phyloP scores from a whole-genome alignment of 2,113 vertebrate species.

The Halcyon malimbica region DNA sequence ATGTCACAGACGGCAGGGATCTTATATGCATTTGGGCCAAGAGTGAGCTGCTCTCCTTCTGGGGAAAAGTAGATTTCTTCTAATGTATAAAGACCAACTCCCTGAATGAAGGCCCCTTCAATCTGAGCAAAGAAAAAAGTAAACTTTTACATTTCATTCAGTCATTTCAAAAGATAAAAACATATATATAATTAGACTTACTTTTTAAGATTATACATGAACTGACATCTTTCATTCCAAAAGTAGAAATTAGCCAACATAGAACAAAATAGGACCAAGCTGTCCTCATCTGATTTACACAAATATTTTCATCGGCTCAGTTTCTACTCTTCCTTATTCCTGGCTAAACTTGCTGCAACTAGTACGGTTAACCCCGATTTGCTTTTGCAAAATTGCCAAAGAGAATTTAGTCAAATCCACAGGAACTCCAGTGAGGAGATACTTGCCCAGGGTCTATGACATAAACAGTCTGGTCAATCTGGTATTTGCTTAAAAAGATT shows the following conservation, averaged over 20 bases:
- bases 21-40: conserved; percentile 84
- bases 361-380: neutral
- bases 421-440: neutral
- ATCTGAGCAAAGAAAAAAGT: conserved; percentile 70
- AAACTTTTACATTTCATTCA: neutral
- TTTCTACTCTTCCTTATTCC: neutral
- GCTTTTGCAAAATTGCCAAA: neutral
- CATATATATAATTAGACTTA: neutral
- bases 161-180: neutral
- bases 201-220: neutral
- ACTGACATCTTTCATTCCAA: neutral
- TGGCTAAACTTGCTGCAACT: neutral
- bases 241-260: neutral
- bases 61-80: conserved; percentile 88
- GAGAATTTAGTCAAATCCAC: neutral
- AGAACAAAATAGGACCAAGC: neutral
- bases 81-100: conserved; percentile 84
- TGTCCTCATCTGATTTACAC: neutral
- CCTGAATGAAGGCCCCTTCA: conserved; percentile 87
- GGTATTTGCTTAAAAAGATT: neutral
- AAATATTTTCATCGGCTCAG: neutral
- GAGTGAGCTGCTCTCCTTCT: conserved; percentile 79
- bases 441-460: neutral
- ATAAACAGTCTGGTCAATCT: neutral
- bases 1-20: conserved; percentile 83